Conservation (phyloP, 2,113 vertebrate genomes). For the Plotosus lineatus region DNA sequence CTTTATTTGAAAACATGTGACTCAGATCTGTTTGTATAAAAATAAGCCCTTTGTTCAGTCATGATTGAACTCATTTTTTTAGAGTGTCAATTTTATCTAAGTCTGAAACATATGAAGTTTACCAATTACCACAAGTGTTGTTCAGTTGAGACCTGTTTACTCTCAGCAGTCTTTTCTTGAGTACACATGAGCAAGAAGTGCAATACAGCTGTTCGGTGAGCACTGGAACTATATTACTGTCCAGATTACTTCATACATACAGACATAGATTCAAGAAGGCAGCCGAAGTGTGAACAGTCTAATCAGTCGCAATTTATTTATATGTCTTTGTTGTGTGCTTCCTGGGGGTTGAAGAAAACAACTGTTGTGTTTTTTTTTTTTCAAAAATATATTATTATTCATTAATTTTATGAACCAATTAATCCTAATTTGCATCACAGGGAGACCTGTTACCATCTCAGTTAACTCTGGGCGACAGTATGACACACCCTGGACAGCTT, state of each 20-base stretch:
- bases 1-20: slow-evolving; percentile 3
- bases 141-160: not conserved
- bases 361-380: too few species aligned
- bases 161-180: not conserved
- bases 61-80: slow-evolving; percentile 6
- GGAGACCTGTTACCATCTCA: too few species aligned
- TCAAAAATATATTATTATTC: too few species aligned
- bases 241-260: not conserved
- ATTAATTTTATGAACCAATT: too few species aligned
- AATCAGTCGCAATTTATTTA: too few species aligned
- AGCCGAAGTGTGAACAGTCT: too few species aligned
- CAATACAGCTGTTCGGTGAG: not conserved
- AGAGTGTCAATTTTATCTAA: not conserved
- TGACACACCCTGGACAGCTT: too few species aligned
- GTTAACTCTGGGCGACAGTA: too few species aligned
- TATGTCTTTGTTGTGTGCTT: too few species aligned
- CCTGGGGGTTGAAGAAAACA: too few species aligned
- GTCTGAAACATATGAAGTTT: not conserved
- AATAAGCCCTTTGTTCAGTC: not conserved
- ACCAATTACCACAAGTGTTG: not conserved
- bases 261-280: too few species aligned
- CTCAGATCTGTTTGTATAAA: slow-evolving; percentile 3
- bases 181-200: not conserved
- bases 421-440: too few species aligned
- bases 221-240: not conserved